Conservation (phyloP, 2,113 vertebrate genomes). For the Chlorodrepanis virens region DNA sequence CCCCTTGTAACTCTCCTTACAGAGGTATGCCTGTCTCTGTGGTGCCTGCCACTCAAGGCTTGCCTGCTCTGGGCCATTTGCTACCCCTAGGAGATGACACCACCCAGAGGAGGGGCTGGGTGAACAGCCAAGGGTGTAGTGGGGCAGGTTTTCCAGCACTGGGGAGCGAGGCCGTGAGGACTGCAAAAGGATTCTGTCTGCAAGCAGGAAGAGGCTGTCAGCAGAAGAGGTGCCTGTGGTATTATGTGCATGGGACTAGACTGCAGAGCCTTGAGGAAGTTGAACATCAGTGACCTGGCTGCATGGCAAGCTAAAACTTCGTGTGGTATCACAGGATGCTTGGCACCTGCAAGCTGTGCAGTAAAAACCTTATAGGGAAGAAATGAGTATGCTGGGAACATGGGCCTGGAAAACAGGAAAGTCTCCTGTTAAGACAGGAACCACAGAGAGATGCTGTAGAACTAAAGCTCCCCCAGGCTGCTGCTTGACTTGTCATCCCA, state of each 20-base stretch:
- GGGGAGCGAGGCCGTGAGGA: neutral
- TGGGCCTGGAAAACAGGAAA: neutral
- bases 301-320: neutral
- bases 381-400: neutral
- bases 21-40: neutral
- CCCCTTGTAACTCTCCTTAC: neutral
- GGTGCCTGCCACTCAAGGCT: neutral
- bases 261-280: neutral
- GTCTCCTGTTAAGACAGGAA: neutral
- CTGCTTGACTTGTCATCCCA: neutral
- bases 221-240: neutral
- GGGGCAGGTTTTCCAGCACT: neutral
- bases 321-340: neutral
- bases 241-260: neutral
- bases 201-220: neutral
- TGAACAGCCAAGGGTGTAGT: neutral
- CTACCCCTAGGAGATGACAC: neutral
- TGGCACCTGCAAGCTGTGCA: neutral
- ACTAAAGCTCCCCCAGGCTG: neutral
- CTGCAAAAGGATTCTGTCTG: neutral
- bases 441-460: neutral
- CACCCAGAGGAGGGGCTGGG: neutral
- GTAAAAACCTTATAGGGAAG: neutral
- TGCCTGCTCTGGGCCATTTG: neutral
- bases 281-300: neutral